Percentiles rank a stretch among this genome's conserved stretches.
phyloP scores from a whole-genome alignment of 2,113 vertebrate genomes.

The Willisornis vidua region DNA sequence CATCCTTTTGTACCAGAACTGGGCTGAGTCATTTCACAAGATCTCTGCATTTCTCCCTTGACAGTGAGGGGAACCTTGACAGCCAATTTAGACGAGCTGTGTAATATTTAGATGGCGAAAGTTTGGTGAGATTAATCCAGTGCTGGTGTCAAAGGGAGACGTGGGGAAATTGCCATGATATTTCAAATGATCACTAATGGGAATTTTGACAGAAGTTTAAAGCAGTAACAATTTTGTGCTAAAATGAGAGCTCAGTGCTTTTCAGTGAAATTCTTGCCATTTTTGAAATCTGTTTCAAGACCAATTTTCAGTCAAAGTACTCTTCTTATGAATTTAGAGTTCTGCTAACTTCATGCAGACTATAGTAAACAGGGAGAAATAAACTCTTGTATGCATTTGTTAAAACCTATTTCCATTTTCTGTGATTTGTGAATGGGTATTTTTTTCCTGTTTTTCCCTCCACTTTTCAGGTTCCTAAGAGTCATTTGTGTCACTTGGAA shows the following conservation, averaged over 20 bases:
- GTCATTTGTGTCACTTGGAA: neutral
- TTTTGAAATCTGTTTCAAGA: constrained; percentile 35
- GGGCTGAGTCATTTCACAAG: neutral
- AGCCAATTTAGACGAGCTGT: neutral
- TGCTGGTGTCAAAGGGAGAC: neutral
- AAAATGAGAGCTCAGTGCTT: neutral
- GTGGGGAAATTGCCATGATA: neutral
- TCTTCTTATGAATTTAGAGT: neutral
- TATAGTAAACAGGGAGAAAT: neutral
- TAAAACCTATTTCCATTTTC: neutral
- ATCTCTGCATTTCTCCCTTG: neutral
- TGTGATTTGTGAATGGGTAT: neutral
- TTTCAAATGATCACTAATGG: constrained; percentile 41
- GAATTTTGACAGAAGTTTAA: constrained; percentile 45
- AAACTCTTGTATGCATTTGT: neutral
- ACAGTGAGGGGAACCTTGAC: neutral
- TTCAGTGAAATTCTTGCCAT: constrained; percentile 3
- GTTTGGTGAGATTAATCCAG: neutral
- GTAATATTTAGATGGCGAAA: neutral
- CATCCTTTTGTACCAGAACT: accelerated
- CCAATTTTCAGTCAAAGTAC: constrained; percentile 17
- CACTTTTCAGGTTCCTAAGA: neutral
- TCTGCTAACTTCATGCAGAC: neutral
- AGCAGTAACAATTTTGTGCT: neutral
- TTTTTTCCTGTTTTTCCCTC: neutral